Percentiles rank a stretch among this genome's conserved stretches.
Conservation (phyloP, 2,888 invertebrate species). For the Esperia sulphurella region DNA sequence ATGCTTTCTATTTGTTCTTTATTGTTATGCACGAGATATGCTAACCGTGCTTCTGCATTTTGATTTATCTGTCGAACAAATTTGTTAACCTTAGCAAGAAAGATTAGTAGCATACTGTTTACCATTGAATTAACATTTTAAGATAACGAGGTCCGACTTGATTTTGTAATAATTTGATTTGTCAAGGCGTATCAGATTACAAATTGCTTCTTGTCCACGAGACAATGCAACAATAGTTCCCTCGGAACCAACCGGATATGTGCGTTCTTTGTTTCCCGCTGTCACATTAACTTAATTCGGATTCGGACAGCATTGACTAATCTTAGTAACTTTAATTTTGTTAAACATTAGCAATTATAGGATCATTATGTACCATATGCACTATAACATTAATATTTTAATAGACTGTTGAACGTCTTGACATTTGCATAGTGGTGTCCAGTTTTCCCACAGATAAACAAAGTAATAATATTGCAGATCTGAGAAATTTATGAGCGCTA, state of each 20-base stretch:
- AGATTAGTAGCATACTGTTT: not conserved
- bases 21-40: constrained; percentile 22
- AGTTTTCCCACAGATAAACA: constrained; percentile 1
- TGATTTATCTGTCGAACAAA: not conserved
- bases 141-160: not conserved
- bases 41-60: not conserved
- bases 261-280: constrained; percentile 33
- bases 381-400: not conserved
- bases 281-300: constrained; percentile 33
- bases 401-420: not conserved
- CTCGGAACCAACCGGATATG: constrained; percentile 36
- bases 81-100: constrained; percentile 1
- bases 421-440: not conserved
- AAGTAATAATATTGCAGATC: constrained; percentile 1
- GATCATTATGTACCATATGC: not conserved
- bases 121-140: not conserved
- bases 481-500: constrained; percentile 7
- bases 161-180: constrained; percentile 33
- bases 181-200: constrained; percentile 40
- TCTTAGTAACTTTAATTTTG: constrained; percentile 12
- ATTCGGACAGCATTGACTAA: constrained; percentile 24
- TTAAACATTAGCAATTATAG: not conserved
- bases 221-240: constrained; percentile 47
- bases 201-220: constrained; percentile 35
- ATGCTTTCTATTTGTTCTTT: constrained; percentile 34